Base-by-base conservation (phyloP, 2,113 vertebrate genomes). In the Chionodraco myersi region DNA sequence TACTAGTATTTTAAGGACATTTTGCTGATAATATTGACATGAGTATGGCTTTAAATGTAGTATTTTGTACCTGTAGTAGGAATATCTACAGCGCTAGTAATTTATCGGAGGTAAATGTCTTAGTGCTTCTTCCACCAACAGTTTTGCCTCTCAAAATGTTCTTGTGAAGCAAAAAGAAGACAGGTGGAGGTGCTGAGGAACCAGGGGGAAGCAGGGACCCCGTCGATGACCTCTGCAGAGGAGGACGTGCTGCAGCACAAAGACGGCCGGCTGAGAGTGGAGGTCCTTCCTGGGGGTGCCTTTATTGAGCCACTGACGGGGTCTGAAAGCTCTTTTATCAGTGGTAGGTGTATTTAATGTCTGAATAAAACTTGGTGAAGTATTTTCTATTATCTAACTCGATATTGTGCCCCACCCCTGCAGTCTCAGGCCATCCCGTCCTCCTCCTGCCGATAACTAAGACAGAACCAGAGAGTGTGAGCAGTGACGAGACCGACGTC, bases 351-450 rank as follows among this genome's bases (percentile, higher is more conserved):
- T 3, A 14, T 8, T 47, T 65, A 0, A 26, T 26, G 13, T 13
- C 10, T 34, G 44, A 36, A 11, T 56, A 1, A 63, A 26, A 10
- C 10, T 0, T 16, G 36, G 0, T 21, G 1, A 21, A 30, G 34
- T n/a, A 2, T 56, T 52, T 30, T 6, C 1, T n/a, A 4, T 0
- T 2, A 34, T 44, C 61, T 9, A 23, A 66, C 41, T 44, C 14
- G 16, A 7, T 47, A 2, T 45, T 51, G 10, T 12, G 7, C 15
- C 23, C 52, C 21, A 0, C 26, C 26, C 4, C 23, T 13, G 6
- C 69, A 93, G 85, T 89, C 65, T 88, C 92, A 4, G 89, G 92
- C 18, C 92, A 92, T 3, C 90, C 92, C 2, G 85, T 93, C 59
- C 86, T 91, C 64, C 85, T 93, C 10, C 79, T 92, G 82, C 88